Percentiles rank a stretch among this genome's conserved stretches.
These are phyloP conservation scores for Micoletzkya japonica DNA, from an alignment of 2,888 invertebrate species.

Conservation along the genomic window DNA sequence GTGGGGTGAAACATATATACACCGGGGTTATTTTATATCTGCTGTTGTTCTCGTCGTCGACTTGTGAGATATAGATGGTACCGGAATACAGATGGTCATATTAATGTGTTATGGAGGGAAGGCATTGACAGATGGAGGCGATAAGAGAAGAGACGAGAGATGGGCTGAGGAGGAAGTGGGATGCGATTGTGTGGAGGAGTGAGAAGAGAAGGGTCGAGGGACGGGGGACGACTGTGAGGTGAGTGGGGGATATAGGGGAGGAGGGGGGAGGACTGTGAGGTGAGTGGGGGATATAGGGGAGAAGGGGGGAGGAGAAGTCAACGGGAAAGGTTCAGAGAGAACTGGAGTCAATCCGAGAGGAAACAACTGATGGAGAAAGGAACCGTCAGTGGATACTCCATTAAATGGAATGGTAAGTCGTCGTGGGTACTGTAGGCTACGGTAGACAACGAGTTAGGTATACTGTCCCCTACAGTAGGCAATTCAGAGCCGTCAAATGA, in stretches of 20 bases:
- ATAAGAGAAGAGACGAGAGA: conserved; percentile 8
- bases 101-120: too few relatives aligned
- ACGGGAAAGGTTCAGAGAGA: conserved; percentile 12
- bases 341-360: conserved; percentile 9
- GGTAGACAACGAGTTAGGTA: too few relatives aligned
- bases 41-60: too few relatives aligned
- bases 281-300: conserved; percentile 9
- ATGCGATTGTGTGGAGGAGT: conserved; percentile 10
- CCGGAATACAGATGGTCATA: too few relatives aligned
- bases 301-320: conserved; percentile 9
- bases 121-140: too few relatives aligned
- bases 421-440: too few relatives aligned
- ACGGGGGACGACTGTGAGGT: not conserved
- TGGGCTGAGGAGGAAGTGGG: conserved; percentile 3
- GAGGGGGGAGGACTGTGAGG: not conserved
- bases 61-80: too few relatives aligned
- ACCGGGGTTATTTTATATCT: too few relatives aligned
- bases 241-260: conserved; percentile 10
- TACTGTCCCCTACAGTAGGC: too few relatives aligned
- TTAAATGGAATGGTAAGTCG: too few relatives aligned
- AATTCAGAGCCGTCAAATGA: not conserved
- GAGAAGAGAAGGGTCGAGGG: conserved; percentile 18
- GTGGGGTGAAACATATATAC: too few relatives aligned
- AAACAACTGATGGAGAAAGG: conserved; percentile 17
- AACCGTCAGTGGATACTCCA: too few relatives aligned